These are phyloP conservation scores for Sphenodon punctatus DNA, from an alignment of 2,797 vertebrate genomes.

Conservation along the genomic window DNA sequence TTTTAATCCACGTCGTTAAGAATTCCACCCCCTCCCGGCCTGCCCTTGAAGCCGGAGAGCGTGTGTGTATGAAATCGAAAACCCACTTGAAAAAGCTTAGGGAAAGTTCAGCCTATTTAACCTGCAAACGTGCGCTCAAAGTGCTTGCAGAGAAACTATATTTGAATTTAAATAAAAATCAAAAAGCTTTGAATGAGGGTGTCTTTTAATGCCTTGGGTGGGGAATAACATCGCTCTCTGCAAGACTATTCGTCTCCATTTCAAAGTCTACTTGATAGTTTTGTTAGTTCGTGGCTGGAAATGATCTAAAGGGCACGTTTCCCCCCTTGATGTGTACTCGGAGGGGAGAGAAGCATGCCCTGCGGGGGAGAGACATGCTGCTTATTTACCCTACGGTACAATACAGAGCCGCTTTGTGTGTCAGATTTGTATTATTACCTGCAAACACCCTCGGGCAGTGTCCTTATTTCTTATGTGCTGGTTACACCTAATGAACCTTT, in stretches of 20 bases:
- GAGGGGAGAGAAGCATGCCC: neutral
- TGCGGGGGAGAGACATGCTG: neutral
- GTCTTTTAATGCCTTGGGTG: neutral
- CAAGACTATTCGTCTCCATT: conserved; percentile 16
- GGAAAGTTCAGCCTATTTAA: neutral
- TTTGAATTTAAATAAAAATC: neutral
- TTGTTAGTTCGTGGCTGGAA: conserved; percentile 1
- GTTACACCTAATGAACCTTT: accelerated
- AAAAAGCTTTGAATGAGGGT: neutral
- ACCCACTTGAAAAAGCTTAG: neutral
- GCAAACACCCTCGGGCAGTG: neutral
- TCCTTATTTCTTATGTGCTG: neutral
- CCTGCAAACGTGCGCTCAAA: neutral
- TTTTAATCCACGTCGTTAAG: no score
- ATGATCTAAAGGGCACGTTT: neutral
- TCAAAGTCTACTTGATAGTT: neutral
- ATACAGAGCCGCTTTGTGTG: no score
- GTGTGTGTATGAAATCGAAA: neutral
- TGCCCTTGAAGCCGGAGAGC: neutral
- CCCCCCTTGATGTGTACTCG: neutral
- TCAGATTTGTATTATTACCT: neutral
- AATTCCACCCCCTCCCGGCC: no score
- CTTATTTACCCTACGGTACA: no score
- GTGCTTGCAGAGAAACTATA: neutral
- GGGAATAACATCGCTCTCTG: neutral